Base-by-base conservation (phyloP, 2,113 vertebrate species). In the Platycercus adscitus region DNA sequence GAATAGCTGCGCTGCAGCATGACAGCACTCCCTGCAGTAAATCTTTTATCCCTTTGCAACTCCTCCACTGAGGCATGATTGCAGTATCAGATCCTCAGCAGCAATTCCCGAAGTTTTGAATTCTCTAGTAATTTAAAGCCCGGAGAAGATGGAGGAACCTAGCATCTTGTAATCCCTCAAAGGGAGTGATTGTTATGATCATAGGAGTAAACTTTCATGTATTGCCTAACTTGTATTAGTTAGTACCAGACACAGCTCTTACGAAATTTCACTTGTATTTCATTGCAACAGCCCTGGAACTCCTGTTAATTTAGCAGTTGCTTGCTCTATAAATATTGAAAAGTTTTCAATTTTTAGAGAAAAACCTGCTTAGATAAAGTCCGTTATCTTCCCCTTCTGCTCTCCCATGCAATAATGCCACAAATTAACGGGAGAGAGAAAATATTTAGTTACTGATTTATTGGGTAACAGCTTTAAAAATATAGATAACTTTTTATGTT, bases 121-220 rank as follows among this genome's bases (percentile, higher is more conserved):
- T 96, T 92, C 93, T 80, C 29, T 60, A 55, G 60, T 88, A 91
- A 95, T 91, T 94, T 92, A 96, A 97, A 96, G 75, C 60, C 50
- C 66, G 20, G 77, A 92, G 96, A 78, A 69, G 39, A 63, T 73
- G 37, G 46, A 93, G 86, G 56, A 69, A 61, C 61, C 72, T 73
- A 86, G 60, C 56, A 35, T 64, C 72, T 88, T 72, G 65, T 83
- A 95, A 94, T 91, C 85, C 58, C 8, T 96, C 91, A 91, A 94
- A 93, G 50, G n/a, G 39, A 91, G n/a, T 46, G 76, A 89, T 68
- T 31, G 37, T 77, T 82, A 81, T 33, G 60, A 78, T 95, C 81
- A 76, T 7, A 94, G 61, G 7, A 86, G 63, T 86, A 94, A 95
- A 94, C 60, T 89, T 95, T 83, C 25, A 9, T 47, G 75, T 81